A percentile compares a stretch with the other conserved stretches of the same genome.
phyloP scores from a whole-genome alignment of 2,797 vertebrate genomes.

The Netta rufina region DNA sequence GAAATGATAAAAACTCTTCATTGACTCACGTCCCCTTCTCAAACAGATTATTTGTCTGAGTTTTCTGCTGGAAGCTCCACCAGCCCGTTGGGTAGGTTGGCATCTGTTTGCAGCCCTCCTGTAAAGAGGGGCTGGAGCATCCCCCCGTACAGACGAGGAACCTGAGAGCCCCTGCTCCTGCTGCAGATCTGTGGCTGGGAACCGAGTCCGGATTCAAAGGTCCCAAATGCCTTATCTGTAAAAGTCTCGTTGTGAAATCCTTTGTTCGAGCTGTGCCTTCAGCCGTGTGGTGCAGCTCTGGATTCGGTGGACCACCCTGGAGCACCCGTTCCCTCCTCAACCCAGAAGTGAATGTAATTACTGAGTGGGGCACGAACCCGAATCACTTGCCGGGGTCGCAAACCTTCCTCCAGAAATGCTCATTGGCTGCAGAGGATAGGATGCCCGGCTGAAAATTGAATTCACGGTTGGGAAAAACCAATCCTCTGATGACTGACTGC shows the following conservation, averaged over 20 bases:
- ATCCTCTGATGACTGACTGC: background rate
- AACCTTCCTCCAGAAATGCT: background rate
- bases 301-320: slow-evolving; percentile 15
- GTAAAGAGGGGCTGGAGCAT: background rate
- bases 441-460: background rate
- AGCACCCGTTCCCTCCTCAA: background rate
- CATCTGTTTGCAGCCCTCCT: background rate
- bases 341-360: background rate
- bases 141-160: background rate
- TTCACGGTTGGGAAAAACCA: background rate
- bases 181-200: background rate
- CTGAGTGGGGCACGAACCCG: background rate
- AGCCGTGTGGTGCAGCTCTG: background rate
- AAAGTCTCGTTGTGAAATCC: slow-evolving; percentile 41
- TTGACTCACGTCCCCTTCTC: background rate
- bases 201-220: background rate
- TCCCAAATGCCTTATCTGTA: background rate
- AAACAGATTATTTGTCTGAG: background rate
- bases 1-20: background rate
- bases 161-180: background rate
- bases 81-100: background rate
- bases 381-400: background rate
- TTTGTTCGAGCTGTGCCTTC: slow-evolving; percentile 19
- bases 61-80: background rate
- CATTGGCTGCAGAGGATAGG: background rate